These are phyloP conservation scores for Lepidotrigona ventralis DNA, from an alignment of 1,140 invertebrate species.

Conservation along the genomic window DNA sequence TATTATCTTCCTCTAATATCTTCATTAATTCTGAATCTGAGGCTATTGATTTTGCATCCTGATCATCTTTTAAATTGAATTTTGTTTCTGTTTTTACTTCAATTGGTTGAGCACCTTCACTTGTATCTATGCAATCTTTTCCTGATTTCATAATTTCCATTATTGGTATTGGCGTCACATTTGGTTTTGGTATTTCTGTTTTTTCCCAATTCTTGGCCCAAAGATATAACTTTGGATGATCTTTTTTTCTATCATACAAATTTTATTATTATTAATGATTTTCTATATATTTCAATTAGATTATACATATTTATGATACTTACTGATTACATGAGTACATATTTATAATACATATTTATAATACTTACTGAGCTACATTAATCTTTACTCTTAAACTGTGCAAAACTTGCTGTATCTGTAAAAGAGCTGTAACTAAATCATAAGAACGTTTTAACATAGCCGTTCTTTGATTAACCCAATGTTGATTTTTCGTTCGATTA, in stretches of 20 bases:
- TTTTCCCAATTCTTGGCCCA: conserved; percentile 92
- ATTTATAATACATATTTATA: neutral
- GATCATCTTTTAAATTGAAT: conserved; percentile 65
- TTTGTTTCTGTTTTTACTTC: conserved; percentile 66
- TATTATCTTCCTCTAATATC: conserved; percentile 77
- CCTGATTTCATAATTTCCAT: conserved; percentile 69
- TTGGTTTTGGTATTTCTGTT: conserved; percentile 72
- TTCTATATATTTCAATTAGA: neutral
- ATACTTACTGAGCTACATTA: conserved; percentile 87
- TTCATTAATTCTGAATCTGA: conserved; percentile 78
- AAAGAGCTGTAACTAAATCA: conserved; percentile 86
- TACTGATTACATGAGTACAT: no score
- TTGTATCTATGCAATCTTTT: conserved; percentile 46
- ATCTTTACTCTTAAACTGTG: conserved; percentile 88
- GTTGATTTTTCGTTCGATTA: conserved; percentile 75
- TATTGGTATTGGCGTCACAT: conserved; percentile 71
- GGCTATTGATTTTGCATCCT: conserved; percentile 74
- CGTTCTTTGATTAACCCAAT: conserved; percentile 74
- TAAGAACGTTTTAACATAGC: conserved; percentile 84
- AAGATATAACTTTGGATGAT: conserved; percentile 91
- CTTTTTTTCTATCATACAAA: conserved; percentile 82
- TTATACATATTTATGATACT: conserved; percentile 69
- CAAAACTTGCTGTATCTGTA: conserved; percentile 85
- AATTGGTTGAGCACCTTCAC: conserved; percentile 49
- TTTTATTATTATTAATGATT: conserved; percentile 13